phyloP scores from a whole-genome alignment of 1,140 invertebrate genomes.

The Harpegnathos saltator region DNA sequence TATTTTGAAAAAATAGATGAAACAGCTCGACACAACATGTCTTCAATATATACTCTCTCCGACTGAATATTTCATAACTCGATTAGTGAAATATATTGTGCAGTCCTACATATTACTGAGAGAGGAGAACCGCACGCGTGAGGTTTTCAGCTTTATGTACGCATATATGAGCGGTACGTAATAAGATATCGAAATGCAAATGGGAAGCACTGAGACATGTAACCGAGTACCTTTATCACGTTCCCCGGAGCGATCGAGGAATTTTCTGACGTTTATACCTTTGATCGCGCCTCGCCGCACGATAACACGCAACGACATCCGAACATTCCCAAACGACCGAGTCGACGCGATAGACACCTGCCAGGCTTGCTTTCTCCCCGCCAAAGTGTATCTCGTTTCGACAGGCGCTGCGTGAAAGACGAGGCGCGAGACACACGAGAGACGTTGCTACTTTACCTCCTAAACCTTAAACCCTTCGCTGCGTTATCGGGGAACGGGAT shows the following conservation, averaged over 20 bases:
- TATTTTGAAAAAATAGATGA: too few species aligned
- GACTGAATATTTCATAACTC: too few species aligned
- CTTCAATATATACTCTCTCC: too few species aligned
- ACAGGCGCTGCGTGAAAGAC: conserved; percentile 1
- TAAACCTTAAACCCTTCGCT: conserved; percentile 64
- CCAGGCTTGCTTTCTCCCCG: conserved; percentile 15
- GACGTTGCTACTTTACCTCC: not conserved
- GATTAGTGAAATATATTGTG: too few species aligned
- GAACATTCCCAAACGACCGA: not conserved
- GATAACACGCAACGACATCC: conserved; percentile 17
- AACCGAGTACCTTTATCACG: not conserved
- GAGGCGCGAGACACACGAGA: conserved; percentile 29
- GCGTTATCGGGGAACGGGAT: conserved; percentile 72
- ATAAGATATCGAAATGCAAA: conserved; percentile 2
- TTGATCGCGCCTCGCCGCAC: not conserved
- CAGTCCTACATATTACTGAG: too few species aligned
- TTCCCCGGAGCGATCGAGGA: not conserved
- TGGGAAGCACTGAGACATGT: too few species aligned
- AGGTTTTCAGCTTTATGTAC: too few species aligned
- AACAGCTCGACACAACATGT: too few species aligned
- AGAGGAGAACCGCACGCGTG: too few species aligned
- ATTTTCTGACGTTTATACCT: conserved; percentile 5
- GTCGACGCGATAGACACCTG: conserved; percentile 20
- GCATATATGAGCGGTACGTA: not conserved
- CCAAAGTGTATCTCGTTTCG: conserved; percentile 30